Base-by-base conservation (phyloP, 2,888 invertebrate genomes). In the Drosophila affinis region DNA sequence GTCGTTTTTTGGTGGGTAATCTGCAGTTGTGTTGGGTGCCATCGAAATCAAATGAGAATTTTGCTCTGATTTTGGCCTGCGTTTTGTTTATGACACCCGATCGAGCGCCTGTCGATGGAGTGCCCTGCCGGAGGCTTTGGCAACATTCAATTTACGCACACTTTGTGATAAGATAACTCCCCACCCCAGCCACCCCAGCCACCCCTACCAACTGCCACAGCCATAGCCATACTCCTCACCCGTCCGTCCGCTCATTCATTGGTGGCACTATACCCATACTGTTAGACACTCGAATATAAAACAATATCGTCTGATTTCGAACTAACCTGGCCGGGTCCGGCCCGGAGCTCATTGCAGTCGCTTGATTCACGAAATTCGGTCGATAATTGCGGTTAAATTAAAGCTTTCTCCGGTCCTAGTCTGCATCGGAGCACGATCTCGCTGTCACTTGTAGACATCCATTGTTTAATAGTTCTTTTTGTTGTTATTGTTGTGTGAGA, bases 81-180 rank as follows among this genome's bases (percentile, higher is more conserved):
- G 32, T 48, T 55, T 61, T 61, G 53, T 62, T 52, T 62, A 69
- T 80, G 71, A 29, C 49, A 18, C 58, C 59, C 24, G 49, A 65
- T 68, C 57, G 65, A 56, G 68, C 56, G 56, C n/a, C n/a, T 68
- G 67, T 68, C 67, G 39, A 51, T 65, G 68, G 61, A 70, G 49
- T 64, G 54, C 72, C 58, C 59, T 64, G 54, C 71, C 72, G 53
- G 21, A 21, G 21, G 67, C 72, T 68, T 76, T 78, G 73, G 67
- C 77, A 67, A 78, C 81, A 78, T 75, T 78, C 81, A 78, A 78
- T 78, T 78, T 81, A 76, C 72, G 68, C 78, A 55, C 72, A 58
- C 52, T 72, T 72, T n/a, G 46, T 51, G 78, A 78, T 78, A 78
- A 78, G 78, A 78, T 78, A 78, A 75, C 62, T 67, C 2, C 1